Conservation (phyloP, 1,140 invertebrate species). For the Drepana arcuata region DNA sequence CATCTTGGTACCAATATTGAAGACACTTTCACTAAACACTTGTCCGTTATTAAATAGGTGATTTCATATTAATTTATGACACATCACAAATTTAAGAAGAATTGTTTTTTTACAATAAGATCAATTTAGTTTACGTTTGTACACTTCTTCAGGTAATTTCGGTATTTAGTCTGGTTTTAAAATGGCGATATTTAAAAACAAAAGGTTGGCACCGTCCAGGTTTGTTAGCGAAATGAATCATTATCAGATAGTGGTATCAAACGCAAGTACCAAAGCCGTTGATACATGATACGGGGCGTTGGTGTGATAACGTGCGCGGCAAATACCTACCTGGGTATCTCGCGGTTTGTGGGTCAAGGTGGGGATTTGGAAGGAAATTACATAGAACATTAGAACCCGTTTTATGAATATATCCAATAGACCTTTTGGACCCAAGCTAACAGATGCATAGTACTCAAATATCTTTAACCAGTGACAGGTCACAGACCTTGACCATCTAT, state of each 20-base stretch:
- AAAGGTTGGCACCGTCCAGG: background rate
- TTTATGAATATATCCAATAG: too few species aligned
- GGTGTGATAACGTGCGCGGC: slow-evolving; percentile 5
- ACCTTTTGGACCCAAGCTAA: too few species aligned
- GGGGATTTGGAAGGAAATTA: too few species aligned
- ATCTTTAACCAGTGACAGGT: too few species aligned
- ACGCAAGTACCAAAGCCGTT: too few species aligned
- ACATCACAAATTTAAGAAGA: background rate
- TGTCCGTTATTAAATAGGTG: background rate
- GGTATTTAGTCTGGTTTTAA: background rate
- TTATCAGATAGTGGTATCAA: slow-evolving; percentile 15
- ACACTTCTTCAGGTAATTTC: too few species aligned
- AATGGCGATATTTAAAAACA: background rate
- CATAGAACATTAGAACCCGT: too few species aligned
- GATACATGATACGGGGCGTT: slow-evolving; percentile 25
- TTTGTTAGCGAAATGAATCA: slow-evolving; percentile 18
- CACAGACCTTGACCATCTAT: too few species aligned
- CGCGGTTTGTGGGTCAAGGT: slow-evolving; percentile 7
- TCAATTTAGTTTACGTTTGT: background rate
- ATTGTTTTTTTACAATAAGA: background rate
- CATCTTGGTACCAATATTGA: slow-evolving; percentile 36
- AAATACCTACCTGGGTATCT: background rate
- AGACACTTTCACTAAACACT: too few species aligned
- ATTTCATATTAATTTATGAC: background rate
- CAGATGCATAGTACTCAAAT: too few species aligned